Percentiles rank a stretch among this genome's conserved stretches.
Conservation (phyloP, 2,113 vertebrate species). For the Atractosteus spatula region DNA sequence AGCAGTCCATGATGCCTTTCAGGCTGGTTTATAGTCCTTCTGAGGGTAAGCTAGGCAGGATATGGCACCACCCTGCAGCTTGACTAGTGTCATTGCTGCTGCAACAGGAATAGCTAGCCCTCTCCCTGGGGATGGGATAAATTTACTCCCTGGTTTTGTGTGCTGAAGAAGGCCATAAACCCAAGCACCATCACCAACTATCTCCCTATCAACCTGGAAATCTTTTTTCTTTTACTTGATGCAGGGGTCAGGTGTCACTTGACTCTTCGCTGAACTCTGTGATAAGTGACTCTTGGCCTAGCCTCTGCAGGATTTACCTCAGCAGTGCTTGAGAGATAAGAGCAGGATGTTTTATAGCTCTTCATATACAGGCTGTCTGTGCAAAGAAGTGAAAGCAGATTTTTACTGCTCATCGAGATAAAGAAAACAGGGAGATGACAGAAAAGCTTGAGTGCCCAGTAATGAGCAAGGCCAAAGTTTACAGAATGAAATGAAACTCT, state of each 20-base stretch:
- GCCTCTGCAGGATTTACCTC: no score
- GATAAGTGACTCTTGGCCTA: no score
- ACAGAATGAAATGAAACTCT: no score
- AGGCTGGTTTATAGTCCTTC: not conserved
- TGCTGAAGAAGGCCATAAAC: not conserved
- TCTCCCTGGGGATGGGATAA: conserved; percentile 16
- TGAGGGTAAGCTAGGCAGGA: not conserved
- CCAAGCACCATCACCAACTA: conserved; percentile 1
- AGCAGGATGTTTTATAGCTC: not conserved
- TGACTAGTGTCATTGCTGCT: conserved; percentile 3
- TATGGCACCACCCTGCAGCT: not conserved
- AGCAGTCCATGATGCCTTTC: no score
- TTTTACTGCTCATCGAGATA: not conserved
- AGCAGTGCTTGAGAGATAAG: not conserved
- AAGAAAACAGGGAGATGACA: not conserved
- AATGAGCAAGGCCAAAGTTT: no score
- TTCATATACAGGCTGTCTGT: not conserved
- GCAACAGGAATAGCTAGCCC: conserved; percentile 11
- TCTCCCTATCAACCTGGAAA: conserved; percentile 15
- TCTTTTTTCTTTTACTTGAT: not conserved
- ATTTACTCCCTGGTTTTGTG: conserved; percentile 11
- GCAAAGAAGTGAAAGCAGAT: not conserved
- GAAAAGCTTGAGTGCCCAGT: not conserved
- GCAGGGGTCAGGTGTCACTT: no score
- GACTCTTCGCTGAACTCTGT: no score